Base-by-base conservation (phyloP, 2,797 vertebrate species). In the Rousettus madagascariensis region DNA sequence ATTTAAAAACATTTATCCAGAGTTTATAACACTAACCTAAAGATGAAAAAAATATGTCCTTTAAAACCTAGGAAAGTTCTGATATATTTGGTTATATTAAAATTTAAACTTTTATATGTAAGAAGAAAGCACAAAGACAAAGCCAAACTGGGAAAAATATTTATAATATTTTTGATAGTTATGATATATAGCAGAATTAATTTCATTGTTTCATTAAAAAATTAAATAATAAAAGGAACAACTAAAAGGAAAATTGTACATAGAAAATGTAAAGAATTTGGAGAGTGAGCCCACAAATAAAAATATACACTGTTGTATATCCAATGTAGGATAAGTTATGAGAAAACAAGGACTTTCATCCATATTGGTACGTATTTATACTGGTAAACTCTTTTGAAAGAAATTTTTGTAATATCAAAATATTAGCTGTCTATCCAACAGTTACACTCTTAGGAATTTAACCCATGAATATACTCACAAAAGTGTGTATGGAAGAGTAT, bases 11-110 rank as follows among this genome's bases (percentile, higher is more conserved):
- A 82, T 68, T 49, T 80, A 65, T 63, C 20, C n/a, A 82, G 53
- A 86, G 30, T 87, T 68, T 83, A 30, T 72, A 95, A 88, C 30
- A 93, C 24, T 77, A 65, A 91, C 41, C 43, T 36, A 88, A 80
- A 95, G 26, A 71, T 74, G n/a, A 51, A 51, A 79, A 94, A 91
- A 85, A 66, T 22, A 43, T 69, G 11, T 82, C 78, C 19, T 91
- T 90, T 85, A 94, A 96, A 87, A 92, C n/a, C 26, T 75, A 46
- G 22, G 59, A 77, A 83, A 68, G 12, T 20, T 43, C 65, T 53
- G 12, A 71, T 77, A 80, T 2, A 87, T 92, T 86, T 95, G 74
- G 19, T 71, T 80, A 22, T 80, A 86, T 75, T 95, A 87, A 78
- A 91, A 86, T 38, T 55, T 92, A 85, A 91, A 93, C 79, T 74